Evolutionary conservation across 2,797 vertebrate species (phyloP).

Genomic region (Ptychadena robeensis): DNA sequence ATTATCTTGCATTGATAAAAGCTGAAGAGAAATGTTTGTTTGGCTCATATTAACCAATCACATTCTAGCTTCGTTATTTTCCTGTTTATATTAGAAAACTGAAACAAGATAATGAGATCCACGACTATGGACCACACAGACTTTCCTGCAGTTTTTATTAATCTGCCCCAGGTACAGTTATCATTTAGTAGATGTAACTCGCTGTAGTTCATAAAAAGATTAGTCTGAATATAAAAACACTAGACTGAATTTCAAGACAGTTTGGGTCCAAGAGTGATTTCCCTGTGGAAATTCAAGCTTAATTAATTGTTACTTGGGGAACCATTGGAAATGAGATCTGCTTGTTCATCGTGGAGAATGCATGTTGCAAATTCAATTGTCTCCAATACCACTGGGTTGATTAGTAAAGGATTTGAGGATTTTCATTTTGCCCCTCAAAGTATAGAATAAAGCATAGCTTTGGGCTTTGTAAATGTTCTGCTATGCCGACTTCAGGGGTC

Average conservation of each 20-base stretch:
- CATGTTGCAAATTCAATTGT: neutral
- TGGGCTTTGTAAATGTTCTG: too few species aligned
- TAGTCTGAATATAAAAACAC: slow-evolving; percentile 16
- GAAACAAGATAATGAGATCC: neutral
- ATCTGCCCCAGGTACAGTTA: neutral
- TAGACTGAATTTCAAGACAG: slow-evolving; percentile 18
- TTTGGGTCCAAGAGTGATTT: slow-evolving; percentile 28
- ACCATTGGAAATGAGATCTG: slow-evolving; percentile 17
- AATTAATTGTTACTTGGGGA: slow-evolving; percentile 44
- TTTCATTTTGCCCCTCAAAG: neutral
- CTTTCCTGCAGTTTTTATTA: neutral
- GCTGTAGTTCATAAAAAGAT: slow-evolving; percentile 24
- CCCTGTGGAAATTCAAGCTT: slow-evolving; percentile 44
- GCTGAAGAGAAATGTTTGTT: neutral
- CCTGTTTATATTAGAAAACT: neutral
- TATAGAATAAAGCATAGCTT: too few species aligned
- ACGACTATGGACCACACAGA: neutral
- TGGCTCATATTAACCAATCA: neutral
- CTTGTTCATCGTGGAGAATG: slow-evolving; percentile 15
- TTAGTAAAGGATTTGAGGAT: neutral
- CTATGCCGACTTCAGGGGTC: too few species aligned
- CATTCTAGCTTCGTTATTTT: neutral
- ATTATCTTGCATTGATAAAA: neutral
- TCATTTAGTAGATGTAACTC: neutral
- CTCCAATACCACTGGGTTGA: neutral